A percentile compares a stretch with the other conserved stretches of the same genome.
phyloP scores from a whole-genome alignment of 2,888 invertebrate species.

The Xylota sylvarum region DNA sequence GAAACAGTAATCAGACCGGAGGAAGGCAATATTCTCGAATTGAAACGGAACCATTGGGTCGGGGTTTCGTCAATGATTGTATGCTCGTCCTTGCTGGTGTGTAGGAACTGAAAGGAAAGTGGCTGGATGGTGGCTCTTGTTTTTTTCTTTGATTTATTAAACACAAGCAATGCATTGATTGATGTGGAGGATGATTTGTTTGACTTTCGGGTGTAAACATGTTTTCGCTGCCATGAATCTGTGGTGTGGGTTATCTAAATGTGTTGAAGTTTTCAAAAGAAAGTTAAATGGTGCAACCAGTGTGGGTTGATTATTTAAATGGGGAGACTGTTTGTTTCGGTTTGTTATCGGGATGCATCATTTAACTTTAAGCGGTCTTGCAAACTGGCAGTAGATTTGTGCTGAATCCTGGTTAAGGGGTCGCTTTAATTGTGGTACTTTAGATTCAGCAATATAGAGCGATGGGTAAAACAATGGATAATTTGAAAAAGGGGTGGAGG shows the following conservation, averaged over 20 bases:
- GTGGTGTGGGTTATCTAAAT: conserved; percentile 50
- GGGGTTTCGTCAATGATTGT: conserved; percentile 10
- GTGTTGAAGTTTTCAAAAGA: conserved; percentile 23
- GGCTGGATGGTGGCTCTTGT: neutral
- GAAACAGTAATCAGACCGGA: conserved; percentile 71
- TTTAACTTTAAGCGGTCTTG: conserved; percentile 2
- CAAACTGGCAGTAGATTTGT: neutral
- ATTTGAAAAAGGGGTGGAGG: no score
- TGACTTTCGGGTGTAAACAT: conserved; percentile 57
- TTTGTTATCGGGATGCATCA: conserved; percentile 22
- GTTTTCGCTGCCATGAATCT: conserved; percentile 35
- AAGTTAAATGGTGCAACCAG: conserved; percentile 1
- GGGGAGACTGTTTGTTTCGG: conserved; percentile 4
- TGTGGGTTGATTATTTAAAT: conserved; percentile 42
- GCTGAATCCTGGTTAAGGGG: neutral
- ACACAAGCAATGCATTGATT: conserved; percentile 51
- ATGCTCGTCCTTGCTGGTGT: conserved; percentile 26
- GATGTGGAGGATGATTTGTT: conserved; percentile 62
- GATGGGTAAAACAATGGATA: no score
- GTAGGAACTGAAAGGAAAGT: conserved; percentile 29
- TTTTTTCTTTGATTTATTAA: conserved; percentile 36
- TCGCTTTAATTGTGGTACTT: no score
- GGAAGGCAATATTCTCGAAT: conserved; percentile 67
- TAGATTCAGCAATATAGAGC: no score
- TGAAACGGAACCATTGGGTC: conserved; percentile 43